Evolutionary conservation across 1,140 invertebrate genomes (phyloP), one percentile per base, ranked within the genome.

Genomic region (Drosophila orena): DNA sequence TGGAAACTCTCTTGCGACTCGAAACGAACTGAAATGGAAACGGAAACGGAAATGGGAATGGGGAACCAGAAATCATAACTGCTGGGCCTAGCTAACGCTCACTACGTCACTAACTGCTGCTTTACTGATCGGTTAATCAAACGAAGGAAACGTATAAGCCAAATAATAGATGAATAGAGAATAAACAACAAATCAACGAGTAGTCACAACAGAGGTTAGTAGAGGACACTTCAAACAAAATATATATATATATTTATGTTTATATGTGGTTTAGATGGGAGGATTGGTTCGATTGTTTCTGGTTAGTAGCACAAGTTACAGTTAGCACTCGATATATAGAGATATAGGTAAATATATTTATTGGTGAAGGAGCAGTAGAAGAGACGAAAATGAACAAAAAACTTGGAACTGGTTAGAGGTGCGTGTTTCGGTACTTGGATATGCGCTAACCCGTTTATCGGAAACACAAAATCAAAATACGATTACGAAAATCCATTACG

Each of bases 221-320:
- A 86, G 73, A 74, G 77, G 81, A 86, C 81, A 85, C 81, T 80
- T 75, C 55, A 85, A 85, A 85, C 81, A 86, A 78, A 85, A 85
- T 78, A 79, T 78, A 73, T 66, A 58, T 79, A 60, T 54, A 38
- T 14, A 38, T 38, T 14, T 38, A 38, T 14, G 37, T 60, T 43
- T 71, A 54, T 56, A 46, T 72, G 52, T 43, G 40, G 43, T 55
- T 65, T 52, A 74, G 66, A 72, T 73, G 57, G 69, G 27, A 20
- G 61, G 34, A 4, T 52, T 77, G 35, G 61, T 50, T 68, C 30
- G 71, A 30, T 76, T 56, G 47, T 61, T 60, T 61, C 46, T 69
- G 57, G 79, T 86, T 88, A 86, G 81, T 86, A 88, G 79, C 76
- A 81, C 81, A 86, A 75, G 60, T 86, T 86, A 86, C 83, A 69